Percentiles rank a stretch among this genome's conserved stretches.
phyloP scores from a whole-genome alignment of 2,888 invertebrate genomes.

The Acleris laterana region DNA sequence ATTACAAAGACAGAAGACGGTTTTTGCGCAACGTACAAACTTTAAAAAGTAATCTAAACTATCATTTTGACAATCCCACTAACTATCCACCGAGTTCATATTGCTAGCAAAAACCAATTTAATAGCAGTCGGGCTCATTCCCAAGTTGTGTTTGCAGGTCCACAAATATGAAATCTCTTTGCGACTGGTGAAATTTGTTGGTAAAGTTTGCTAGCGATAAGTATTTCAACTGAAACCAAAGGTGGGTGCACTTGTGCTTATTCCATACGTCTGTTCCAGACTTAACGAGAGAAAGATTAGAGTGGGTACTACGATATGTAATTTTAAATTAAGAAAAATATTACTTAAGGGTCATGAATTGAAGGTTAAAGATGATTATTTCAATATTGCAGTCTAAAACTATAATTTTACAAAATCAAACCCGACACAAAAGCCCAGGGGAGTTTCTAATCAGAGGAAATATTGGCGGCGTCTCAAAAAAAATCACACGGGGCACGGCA shows the following conservation, averaged over 20 bases:
- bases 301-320: too few species aligned
- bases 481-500: too few species aligned
- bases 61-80: slow-evolving; percentile 20
- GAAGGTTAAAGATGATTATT: too few species aligned
- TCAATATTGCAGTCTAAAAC: too few species aligned
- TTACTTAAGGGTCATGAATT: too few species aligned
- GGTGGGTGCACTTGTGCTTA: slow-evolving; percentile 2
- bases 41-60: slow-evolving; percentile 30
- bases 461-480: too few species aligned
- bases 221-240: not conserved
- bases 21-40: slow-evolving; percentile 19
- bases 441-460: too few species aligned
- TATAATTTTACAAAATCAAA: too few species aligned
- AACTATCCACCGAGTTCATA: slow-evolving; percentile 19
- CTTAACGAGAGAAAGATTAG: not conserved
- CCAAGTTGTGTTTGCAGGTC: slow-evolving; percentile 12
- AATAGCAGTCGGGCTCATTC: slow-evolving; percentile 15
- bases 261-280: not conserved
- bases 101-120: slow-evolving; percentile 17
- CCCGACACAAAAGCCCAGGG: too few species aligned
- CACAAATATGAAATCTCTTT: slow-evolving; percentile 1
- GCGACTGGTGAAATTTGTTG: not conserved
- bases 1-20: slow-evolving; percentile 13
- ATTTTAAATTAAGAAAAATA: too few species aligned
- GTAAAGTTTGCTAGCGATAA: not conserved